phyloP scores from a whole-genome alignment of 1,140 invertebrate genomes.

The Drosophila ironensis region DNA sequence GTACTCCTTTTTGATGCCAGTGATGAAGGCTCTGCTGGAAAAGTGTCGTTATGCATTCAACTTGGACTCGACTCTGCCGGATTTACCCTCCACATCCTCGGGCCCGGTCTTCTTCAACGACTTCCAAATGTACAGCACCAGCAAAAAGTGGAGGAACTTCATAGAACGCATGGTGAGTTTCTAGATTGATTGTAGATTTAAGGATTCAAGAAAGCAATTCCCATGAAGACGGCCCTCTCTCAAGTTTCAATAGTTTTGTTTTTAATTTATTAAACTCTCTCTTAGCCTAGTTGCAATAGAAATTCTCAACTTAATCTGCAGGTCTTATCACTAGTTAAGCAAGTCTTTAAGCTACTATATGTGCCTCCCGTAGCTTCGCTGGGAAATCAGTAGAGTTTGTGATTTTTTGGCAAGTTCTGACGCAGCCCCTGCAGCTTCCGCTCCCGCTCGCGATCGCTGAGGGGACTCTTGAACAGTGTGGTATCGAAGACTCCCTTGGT shows the following conservation, averaged over 20 bases:
- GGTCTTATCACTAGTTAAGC: slow-evolving; percentile 18
- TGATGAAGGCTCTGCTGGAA: slow-evolving; percentile 86
- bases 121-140: slow-evolving; percentile 84
- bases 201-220: too few relatives aligned
- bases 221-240: too few relatives aligned
- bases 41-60: slow-evolving; percentile 83
- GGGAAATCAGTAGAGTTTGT: slow-evolving; percentile 64
- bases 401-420: slow-evolving; percentile 79
- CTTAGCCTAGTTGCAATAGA: slow-evolving; percentile 10
- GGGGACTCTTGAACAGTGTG: slow-evolving; percentile 71
- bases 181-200: neutral
- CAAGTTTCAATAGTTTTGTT: neutral
- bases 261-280: slow-evolving; percentile 11
- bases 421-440: slow-evolving; percentile 36
- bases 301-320: slow-evolving; percentile 1
- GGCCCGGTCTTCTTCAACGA: slow-evolving; percentile 86
- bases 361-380: slow-evolving; percentile 7
- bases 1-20: slow-evolving; percentile 86
- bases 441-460: slow-evolving; percentile 54
- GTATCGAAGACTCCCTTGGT: slow-evolving; percentile 77
- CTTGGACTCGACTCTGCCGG: slow-evolving; percentile 83
- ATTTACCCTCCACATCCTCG: slow-evolving; percentile 83
- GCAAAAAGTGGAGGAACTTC: slow-evolving; percentile 85
- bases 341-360: slow-evolving; percentile 35
- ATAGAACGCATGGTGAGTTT: slow-evolving; percentile 84